A percentile compares a stretch with the other conserved stretches of the same genome.
These are phyloP conservation scores for Chelon auratus DNA, from an alignment of 2,797 vertebrate species.

Conservation along the genomic window DNA sequence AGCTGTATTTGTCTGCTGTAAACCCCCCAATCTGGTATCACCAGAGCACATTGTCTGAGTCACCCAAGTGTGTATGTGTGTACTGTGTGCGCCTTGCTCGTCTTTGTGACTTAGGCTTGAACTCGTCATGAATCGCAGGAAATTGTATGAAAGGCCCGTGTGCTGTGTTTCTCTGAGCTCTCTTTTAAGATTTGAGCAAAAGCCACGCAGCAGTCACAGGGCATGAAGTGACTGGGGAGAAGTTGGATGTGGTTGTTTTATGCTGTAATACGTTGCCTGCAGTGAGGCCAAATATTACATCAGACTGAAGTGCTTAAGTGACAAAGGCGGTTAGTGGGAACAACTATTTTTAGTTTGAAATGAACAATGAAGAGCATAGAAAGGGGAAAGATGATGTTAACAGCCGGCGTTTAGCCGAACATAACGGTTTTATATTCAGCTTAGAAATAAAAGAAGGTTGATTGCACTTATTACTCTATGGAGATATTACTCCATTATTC, in stretches of 20 bases:
- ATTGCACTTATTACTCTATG: not conserved
- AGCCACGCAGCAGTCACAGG: constrained; percentile 35
- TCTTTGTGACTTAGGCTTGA: constrained; percentile 42
- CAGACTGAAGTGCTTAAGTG: constrained; percentile 44
- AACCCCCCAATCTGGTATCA: constrained; percentile 63
- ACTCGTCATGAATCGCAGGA: constrained; percentile 38
- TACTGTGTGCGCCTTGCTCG: not conserved
- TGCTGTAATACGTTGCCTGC: constrained; percentile 51
- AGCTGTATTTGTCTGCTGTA: constrained; percentile 73
- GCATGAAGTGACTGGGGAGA: constrained; percentile 47
- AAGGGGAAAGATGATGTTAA: constrained; percentile 7
- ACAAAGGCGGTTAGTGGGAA: constrained; percentile 29
- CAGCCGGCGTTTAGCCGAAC: not conserved
- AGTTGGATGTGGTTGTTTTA: constrained; percentile 44
- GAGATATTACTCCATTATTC: not conserved
- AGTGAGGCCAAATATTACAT: constrained; percentile 60
- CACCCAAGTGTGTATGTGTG: constrained; percentile 48
- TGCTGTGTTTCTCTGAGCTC: constrained; percentile 30
- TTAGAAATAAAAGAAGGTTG: not conserved
- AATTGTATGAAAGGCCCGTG: constrained; percentile 48
- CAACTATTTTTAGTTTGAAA: constrained; percentile 33
- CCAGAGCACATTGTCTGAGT: constrained; percentile 67
- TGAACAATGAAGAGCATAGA: not conserved
- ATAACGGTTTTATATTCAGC: constrained; percentile 6
- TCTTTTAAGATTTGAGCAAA: constrained; percentile 48